These are phyloP conservation scores for Ptychadena robeensis DNA, from an alignment of 2,797 vertebrate genomes.

Conservation along the genomic window DNA sequence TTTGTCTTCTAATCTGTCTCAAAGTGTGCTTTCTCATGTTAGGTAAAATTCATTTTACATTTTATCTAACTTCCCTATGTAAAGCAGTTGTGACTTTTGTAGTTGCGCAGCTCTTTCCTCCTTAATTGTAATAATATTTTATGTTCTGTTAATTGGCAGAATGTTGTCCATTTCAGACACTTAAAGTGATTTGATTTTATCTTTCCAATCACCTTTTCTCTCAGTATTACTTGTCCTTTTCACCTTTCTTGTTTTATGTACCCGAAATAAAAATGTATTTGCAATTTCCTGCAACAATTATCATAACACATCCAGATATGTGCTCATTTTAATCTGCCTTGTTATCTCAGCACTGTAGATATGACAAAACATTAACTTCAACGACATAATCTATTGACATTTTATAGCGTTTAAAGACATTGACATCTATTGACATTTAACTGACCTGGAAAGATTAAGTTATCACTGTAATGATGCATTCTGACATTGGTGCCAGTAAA, in stretches of 20 bases:
- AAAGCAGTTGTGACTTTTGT: background rate
- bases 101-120: background rate
- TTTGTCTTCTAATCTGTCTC: background rate
- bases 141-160: constrained; percentile 35
- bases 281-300: constrained; percentile 28
- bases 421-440: constrained; percentile 54
- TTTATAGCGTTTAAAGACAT: constrained; percentile 29
- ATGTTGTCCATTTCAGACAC: constrained; percentile 13
- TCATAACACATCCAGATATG: constrained; percentile 5
- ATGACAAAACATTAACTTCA: constrained; percentile 51
- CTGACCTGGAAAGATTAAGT: constrained; percentile 45
- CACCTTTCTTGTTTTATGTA: constrained; percentile 6
- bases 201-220: constrained; percentile 41
- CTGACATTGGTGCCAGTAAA: constrained; percentile 30
- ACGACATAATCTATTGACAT: constrained; percentile 45
- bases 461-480: constrained; percentile 36
- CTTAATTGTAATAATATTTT: constrained; percentile 5
- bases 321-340: constrained; percentile 29
- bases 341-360: constrained; percentile 26
- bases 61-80: background rate
- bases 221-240: background rate
- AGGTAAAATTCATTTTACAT: background rate
- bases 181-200: constrained; percentile 14
- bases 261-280: constrained; percentile 21
- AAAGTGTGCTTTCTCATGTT: no score